A percentile compares a stretch with the other conserved stretches of the same genome.
Conservation (phyloP, 2,888 invertebrate genomes). For the Nomada lathburiana region DNA sequence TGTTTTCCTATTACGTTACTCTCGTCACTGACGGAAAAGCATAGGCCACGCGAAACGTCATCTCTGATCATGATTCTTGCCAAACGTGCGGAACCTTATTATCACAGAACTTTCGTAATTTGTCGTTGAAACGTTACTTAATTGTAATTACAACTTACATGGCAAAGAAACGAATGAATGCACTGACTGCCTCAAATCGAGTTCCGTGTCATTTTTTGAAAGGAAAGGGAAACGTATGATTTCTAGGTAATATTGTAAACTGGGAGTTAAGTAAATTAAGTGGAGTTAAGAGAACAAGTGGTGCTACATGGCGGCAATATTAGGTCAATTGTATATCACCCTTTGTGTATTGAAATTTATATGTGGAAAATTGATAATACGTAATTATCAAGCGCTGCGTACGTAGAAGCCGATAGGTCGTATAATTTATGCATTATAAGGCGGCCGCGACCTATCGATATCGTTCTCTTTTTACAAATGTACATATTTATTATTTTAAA, state of each 20-base stretch:
- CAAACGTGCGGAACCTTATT: background rate
- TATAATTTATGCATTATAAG: background rate
- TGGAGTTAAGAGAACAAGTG: background rate
- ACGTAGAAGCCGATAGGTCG: background rate
- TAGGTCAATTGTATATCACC: background rate
- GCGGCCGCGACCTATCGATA: too few species aligned
- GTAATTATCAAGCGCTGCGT: background rate
- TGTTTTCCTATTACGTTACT: constrained; percentile 58
- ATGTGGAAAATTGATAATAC: background rate
- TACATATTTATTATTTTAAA: too few species aligned
- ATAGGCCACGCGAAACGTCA: constrained; percentile 40
- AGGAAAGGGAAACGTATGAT: background rate
- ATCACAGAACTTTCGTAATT: background rate
- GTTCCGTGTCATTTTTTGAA: too few species aligned
- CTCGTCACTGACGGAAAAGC: constrained; percentile 28
- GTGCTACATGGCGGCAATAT: background rate
- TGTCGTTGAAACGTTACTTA: too few species aligned
- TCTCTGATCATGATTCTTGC: background rate
- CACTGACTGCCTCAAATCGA: too few species aligned
- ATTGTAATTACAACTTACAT: too few species aligned
- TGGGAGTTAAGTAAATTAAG: background rate
- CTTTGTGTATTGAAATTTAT: constrained; percentile 4
- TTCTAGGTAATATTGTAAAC: background rate
- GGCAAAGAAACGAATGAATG: too few species aligned
- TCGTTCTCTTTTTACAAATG: too few species aligned